Conservation (phyloP, 2,113 vertebrate genomes). For the Ondatra zibethicus region DNA sequence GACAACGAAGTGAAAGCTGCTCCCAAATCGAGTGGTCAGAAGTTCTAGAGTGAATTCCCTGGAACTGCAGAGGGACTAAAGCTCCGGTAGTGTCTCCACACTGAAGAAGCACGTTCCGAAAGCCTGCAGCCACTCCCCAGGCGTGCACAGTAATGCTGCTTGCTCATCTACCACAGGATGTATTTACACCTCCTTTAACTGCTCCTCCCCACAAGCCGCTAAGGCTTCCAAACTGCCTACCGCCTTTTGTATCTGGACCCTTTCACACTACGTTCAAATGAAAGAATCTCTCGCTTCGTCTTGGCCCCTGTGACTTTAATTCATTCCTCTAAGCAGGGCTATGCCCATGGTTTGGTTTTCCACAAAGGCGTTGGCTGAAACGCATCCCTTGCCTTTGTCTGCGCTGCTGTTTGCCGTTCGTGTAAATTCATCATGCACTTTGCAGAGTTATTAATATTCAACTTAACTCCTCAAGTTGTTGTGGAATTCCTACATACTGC, state of each 20-base stretch:
- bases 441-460: slow-evolving; percentile 1
- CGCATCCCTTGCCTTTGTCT: background rate
- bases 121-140: background rate
- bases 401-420: background rate
- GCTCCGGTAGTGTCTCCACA: background rate
- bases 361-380: background rate
- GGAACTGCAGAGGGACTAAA: background rate
- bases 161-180: accelerated
- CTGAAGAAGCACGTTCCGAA: background rate
- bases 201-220: background rate
- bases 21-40: background rate
- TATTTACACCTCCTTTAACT: background rate
- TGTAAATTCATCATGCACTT: background rate
- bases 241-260: background rate
- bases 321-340: background rate
- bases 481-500: background rate
- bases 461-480: background rate
- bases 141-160: background rate
- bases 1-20: background rate
- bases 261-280: background rate
- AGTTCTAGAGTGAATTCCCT: background rate
- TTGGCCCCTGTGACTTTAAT: background rate
- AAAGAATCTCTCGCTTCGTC: background rate
- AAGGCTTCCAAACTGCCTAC: background rate
- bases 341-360: background rate